Evolutionary conservation across 2,113 vertebrate species (phyloP).

Genomic region (Phaethornis superciliosus): DNA sequence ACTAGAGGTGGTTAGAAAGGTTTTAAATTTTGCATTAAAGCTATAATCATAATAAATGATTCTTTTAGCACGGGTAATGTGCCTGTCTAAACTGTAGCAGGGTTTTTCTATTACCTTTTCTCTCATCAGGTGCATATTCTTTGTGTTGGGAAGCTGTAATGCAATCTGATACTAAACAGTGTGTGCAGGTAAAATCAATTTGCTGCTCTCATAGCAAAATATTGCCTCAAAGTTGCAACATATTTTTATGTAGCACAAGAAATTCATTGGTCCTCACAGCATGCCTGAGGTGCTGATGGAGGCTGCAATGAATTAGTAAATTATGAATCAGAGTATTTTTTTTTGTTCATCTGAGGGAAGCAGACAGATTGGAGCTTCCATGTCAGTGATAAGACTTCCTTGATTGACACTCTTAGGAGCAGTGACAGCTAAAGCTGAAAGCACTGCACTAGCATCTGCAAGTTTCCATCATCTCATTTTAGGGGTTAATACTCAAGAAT

Average conservation of each 20-base stretch:
- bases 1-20: neutral
- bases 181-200: neutral
- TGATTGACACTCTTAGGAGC: neutral
- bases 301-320: neutral
- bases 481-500: neutral
- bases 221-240: neutral
- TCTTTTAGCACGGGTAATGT: neutral
- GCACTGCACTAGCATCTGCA: neutral
- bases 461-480: neutral
- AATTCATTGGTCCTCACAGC: neutral
- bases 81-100: neutral
- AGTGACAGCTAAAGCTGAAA: neutral
- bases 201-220: neutral
- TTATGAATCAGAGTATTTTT: neutral
- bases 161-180: neutral
- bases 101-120: neutral
- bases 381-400: neutral
- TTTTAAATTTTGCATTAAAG: neutral
- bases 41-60: neutral
- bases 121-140: neutral
- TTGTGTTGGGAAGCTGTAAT: neutral
- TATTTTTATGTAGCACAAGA: neutral
- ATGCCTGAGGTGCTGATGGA: neutral
- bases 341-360: neutral
- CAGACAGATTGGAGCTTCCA: neutral